Conservation (phyloP, 37 sponge, comb jelly and placozoan genomes). For the Geodia barretti region DNA sequence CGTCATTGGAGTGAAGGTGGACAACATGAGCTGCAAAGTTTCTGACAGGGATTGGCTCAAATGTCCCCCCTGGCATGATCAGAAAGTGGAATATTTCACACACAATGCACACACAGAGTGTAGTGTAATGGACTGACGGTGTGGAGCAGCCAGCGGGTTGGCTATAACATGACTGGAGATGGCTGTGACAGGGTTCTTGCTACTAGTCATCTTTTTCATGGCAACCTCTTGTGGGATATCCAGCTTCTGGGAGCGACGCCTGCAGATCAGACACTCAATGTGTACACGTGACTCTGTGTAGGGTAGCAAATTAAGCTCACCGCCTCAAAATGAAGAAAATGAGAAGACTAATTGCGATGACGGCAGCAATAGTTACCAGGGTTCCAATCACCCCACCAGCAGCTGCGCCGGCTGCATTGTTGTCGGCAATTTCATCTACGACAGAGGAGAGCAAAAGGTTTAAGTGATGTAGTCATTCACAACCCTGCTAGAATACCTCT, state of each 20-base stretch:
- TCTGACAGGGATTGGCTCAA: conserved; percentile 47
- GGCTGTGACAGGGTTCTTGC: background rate
- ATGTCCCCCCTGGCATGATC: conserved; percentile 20
- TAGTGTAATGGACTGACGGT: background rate
- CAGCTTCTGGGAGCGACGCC: background rate
- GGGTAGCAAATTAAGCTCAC: too few species aligned
- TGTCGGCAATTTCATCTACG: background rate
- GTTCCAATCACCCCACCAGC: conserved; percentile 8
- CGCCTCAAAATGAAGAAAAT: background rate
- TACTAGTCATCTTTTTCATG: background rate
- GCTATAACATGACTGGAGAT: background rate
- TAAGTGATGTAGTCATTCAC: background rate
- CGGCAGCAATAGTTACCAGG: background rate
- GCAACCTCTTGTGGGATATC: background rate
- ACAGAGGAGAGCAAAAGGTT: background rate
- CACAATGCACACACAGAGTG: background rate
- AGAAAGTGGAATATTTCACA: background rate
- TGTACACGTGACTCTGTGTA: too few species aligned
- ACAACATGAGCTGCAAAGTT: conserved; percentile 72
- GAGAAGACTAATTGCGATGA: background rate
- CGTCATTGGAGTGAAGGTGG: conserved; percentile 81
- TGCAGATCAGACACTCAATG: too few species aligned
- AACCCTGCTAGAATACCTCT: too few species aligned
- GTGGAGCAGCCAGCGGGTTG: background rate
- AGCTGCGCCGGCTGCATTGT: conserved; percentile 8